Conservation (phyloP, 2,888 invertebrate species). For the Cepaea hortensis region DNA sequence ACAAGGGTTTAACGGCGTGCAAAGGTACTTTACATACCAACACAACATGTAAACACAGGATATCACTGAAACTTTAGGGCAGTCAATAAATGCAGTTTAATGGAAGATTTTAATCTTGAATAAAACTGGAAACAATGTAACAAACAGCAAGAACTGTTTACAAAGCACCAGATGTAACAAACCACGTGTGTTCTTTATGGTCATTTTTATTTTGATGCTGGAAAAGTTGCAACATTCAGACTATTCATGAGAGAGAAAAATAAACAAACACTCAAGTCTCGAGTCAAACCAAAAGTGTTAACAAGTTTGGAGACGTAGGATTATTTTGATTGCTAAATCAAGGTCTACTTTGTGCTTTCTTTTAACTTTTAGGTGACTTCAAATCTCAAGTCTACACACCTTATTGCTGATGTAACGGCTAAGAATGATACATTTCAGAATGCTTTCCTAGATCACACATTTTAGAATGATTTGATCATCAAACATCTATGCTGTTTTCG, state of each 20-base stretch:
- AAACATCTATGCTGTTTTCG: too few species aligned
- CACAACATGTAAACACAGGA: too few species aligned
- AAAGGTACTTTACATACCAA: too few species aligned
- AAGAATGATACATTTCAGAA: too few species aligned
- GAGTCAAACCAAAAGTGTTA: slow-evolving; percentile 16
- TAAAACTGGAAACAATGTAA: neutral
- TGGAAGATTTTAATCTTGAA: neutral
- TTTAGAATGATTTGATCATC: too few species aligned
- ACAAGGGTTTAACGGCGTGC: too few species aligned
- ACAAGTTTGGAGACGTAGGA: slow-evolving; percentile 14
- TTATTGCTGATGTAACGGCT: too few species aligned
- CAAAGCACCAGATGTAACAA: neutral
- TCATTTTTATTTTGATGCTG: slow-evolving; percentile 21
- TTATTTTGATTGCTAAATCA: neutral
- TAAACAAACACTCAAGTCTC: neutral
- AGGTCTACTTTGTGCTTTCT: too few species aligned
- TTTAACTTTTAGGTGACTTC: too few species aligned
- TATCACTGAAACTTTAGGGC: too few species aligned
- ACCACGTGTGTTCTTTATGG: neutral
- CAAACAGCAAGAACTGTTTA: neutral
- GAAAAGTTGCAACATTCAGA: slow-evolving; percentile 12
- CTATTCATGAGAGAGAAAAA: neutral
- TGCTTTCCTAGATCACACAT: too few species aligned
- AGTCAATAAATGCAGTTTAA: neutral
- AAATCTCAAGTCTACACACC: too few species aligned